Evolutionary conservation across 2,113 vertebrate species (phyloP), one percentile per base, ranked within the genome.

Genomic region (Albula glossodonta): DNA sequence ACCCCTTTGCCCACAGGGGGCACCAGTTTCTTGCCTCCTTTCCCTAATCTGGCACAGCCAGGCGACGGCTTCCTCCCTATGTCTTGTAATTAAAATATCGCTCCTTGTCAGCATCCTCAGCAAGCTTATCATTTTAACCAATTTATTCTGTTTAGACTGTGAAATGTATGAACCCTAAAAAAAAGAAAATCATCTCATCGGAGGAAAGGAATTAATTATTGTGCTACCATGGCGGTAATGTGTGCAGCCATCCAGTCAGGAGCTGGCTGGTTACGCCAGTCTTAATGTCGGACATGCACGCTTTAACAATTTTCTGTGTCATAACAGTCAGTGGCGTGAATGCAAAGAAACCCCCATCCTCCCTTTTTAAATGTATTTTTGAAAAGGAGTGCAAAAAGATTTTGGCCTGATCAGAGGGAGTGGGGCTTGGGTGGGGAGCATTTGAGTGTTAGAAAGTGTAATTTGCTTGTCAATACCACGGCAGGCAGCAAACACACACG

Each of bases 161-260:
- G 95, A 95, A 97, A 96, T 96, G 96, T 95, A 96, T 96, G 96
- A 97, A 94, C 94, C 96, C 96, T 96, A 96, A 96, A 80, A 97
- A 97, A 98, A 66, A 66, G 22, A 82, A 97, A 97, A 97, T 95
- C 90, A 95, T 94, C 97, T 96, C 96, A 97, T 97, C 97, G 97
- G 96, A 97, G 96, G 96, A 97, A 99, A 97, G 96, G 96, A 97
- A 99, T 98, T 99, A 98, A 98, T 99, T 97, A 95, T 96, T 96
- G 97, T 96, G 96, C 95, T 96, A 95, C 95, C 91, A 93, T 94
- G 92, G 95, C 91, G 89, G 95, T 97, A 97, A 98, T 96, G 95
- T 95, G 97, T 95, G 97, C 97, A 96, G 92, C 96, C 97, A 97
- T 95, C 95, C 96, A 96, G 95, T 93, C 96, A 95, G 93, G 95